A percentile compares a stretch with the other conserved stretches of the same genome.
Evolutionary conservation across 2,888 invertebrate genomes (phyloP).

Genomic region (Blastobasis lacticolella): DNA sequence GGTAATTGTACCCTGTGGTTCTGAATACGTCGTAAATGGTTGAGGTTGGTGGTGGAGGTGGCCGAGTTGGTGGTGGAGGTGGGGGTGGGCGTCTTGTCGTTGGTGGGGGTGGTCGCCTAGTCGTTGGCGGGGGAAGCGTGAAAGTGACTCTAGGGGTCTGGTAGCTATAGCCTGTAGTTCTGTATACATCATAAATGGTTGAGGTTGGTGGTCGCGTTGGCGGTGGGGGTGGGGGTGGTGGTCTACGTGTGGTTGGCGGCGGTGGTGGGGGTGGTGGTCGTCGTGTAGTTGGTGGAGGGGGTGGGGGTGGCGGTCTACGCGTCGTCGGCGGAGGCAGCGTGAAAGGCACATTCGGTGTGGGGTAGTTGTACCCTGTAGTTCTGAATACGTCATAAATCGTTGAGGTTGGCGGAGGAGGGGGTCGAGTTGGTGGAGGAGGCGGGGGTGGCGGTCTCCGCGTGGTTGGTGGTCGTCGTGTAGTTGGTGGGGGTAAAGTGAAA

Average conservation of each 20-base stretch:
- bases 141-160: neutral
- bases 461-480: conserved; percentile 1
- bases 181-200: neutral
- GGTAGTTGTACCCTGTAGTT: conserved; percentile 39
- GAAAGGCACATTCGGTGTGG: conserved; percentile 25
- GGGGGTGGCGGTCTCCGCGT: conserved; percentile 11
- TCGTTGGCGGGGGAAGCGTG: conserved; percentile 13
- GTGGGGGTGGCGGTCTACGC: neutral
- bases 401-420: conserved; percentile 6
- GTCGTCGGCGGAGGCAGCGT: conserved; percentile 19
- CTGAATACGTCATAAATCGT: conserved; percentile 16
- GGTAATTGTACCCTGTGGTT: conserved; percentile 39
- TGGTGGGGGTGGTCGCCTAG: conserved; percentile 11
- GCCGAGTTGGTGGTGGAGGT: conserved; percentile 11
- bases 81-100: neutral
- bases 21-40: conserved; percentile 16
- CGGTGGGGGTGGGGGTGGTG: conserved; percentile 13
- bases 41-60: conserved; percentile 15
- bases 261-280: conserved; percentile 18
- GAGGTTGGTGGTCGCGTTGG: conserved; percentile 9
- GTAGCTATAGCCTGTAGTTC: conserved; percentile 10
- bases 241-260: conserved; percentile 14
- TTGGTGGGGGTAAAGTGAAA: conserved; percentile 2
- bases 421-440: conserved; percentile 11
- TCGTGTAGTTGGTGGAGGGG: conserved; percentile 8